Percentiles rank a stretch among this genome's conserved stretches.
These are phyloP conservation scores for Donacobius atricapilla DNA, from an alignment of 2,113 vertebrate genomes.

Conservation along the genomic window DNA sequence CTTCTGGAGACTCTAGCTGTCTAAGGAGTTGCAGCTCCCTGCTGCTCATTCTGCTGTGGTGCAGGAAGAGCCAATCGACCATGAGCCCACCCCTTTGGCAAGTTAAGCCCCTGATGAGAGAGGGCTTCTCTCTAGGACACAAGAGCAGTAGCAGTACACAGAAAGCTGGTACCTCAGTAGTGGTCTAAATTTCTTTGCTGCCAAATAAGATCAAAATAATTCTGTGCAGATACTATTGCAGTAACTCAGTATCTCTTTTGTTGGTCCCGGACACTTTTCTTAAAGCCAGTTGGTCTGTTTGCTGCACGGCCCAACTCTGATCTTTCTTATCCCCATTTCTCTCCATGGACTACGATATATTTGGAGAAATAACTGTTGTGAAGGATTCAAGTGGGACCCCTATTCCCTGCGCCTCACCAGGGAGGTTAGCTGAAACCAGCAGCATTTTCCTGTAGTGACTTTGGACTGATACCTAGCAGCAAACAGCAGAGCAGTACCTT, in stretches of 20 bases:
- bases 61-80: neutral
- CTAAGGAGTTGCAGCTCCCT: neutral
- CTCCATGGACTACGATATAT: neutral
- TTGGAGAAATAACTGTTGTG: neutral
- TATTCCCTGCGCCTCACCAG: neutral
- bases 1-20: neutral
- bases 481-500: neutral
- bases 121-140: neutral
- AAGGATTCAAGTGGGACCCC: neutral
- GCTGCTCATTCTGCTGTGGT: neutral
- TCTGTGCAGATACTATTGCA: neutral
- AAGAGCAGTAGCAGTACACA: neutral
- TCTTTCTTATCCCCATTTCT: neutral
- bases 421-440: neutral
- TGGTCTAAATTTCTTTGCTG: neutral
- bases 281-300: neutral
- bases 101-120: neutral
- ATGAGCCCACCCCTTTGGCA: neutral
- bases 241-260: neutral
- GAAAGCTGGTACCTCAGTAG: neutral
- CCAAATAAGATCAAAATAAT: neutral
- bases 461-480: neutral
- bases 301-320: fast-evolving
- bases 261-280: neutral
- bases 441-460: neutral